These are phyloP conservation scores for Rallus limicola DNA, from an alignment of 2,113 vertebrate species.

Conservation along the genomic window DNA sequence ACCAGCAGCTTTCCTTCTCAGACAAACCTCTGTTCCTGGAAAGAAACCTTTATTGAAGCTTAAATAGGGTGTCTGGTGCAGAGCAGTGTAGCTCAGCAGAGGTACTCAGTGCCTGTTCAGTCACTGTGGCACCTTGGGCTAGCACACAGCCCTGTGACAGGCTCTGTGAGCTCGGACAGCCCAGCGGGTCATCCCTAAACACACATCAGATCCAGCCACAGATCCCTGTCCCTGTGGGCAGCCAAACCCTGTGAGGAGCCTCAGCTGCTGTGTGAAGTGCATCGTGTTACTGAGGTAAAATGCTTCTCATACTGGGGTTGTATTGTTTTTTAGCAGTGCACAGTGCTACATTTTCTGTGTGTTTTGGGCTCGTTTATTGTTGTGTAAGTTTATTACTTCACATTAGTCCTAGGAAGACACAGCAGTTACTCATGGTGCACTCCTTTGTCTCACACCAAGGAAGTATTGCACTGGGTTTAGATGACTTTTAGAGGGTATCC, in stretches of 20 bases:
- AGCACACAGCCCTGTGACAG: no score
- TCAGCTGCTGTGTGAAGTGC: not conserved
- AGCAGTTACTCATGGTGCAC: not conserved
- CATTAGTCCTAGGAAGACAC: not conserved
- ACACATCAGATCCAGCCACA: accelerated
- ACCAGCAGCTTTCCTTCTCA: not conserved
- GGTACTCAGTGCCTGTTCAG: not conserved
- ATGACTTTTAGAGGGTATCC: not conserved
- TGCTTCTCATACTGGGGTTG: not conserved
- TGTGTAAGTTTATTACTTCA: not conserved
- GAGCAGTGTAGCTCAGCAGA: not conserved
- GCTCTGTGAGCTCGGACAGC: not conserved
- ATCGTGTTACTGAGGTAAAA: accelerated
- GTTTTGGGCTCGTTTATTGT: not conserved
- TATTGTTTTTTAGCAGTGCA: not conserved
- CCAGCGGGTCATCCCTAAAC: not conserved
- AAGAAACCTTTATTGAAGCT: not conserved
- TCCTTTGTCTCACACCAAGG: not conserved
- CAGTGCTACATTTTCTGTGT: not conserved
- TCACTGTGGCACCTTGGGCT: not conserved
- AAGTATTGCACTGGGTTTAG: not conserved
- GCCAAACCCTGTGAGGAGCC: no score
- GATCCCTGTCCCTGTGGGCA: not conserved
- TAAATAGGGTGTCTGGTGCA: accelerated
- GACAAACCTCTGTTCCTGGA: accelerated